These are phyloP conservation scores for Raphicerus campestris DNA, from an alignment of 2,113 vertebrate genomes.

Conservation along the genomic window DNA sequence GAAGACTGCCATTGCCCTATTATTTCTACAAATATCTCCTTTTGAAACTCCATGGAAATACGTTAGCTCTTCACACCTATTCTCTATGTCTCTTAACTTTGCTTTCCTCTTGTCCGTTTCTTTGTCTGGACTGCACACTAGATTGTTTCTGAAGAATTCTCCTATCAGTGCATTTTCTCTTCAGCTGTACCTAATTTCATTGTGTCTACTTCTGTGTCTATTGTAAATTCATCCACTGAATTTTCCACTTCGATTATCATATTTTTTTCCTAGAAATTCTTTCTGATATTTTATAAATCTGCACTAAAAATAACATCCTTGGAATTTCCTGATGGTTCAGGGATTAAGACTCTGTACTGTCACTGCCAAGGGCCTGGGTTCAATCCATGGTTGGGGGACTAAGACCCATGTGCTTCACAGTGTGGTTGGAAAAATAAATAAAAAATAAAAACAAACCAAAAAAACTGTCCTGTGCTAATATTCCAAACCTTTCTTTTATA, in stretches of 20 bases:
- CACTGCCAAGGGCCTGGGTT: background rate
- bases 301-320: background rate
- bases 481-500: background rate
- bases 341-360: background rate
- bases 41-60: background rate
- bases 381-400: background rate
- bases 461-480: background rate
- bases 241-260: background rate
- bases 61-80: background rate
- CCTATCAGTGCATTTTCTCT: background rate
- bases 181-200: background rate
- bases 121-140: background rate
- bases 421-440: background rate
- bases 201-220: background rate
- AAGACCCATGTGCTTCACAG: background rate
- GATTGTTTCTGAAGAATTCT: background rate
- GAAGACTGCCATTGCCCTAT: background rate
- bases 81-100: background rate
- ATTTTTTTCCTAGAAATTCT: background rate
- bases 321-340: background rate
- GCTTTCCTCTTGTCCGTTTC: background rate
- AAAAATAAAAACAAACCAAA: background rate
- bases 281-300: background rate
- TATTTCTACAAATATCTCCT: background rate
- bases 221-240: background rate